Evolutionary conservation across 2,113 vertebrate species (phyloP).

Genomic region (Papio anubis): DNA sequence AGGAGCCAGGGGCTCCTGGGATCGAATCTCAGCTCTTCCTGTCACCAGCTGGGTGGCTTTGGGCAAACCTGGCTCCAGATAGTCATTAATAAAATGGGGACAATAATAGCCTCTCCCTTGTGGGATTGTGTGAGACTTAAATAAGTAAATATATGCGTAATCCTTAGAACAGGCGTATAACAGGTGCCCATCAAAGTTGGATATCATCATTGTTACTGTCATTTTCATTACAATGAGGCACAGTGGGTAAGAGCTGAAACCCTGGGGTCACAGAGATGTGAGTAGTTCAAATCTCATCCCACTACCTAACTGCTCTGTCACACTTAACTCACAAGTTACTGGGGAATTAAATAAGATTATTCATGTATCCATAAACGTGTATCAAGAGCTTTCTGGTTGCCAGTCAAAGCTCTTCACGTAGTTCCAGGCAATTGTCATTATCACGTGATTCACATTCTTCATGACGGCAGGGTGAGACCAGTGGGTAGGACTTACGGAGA

Average conservation of each 20-base stretch:
- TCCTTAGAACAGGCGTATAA: background rate
- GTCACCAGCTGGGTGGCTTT: background rate
- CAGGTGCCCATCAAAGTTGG: background rate
- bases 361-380: background rate
- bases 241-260: background rate
- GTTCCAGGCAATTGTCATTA: background rate
- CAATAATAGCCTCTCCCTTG: background rate
- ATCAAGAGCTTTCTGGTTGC: background rate
- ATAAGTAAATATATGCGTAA: background rate
- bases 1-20: background rate
- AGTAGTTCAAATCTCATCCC: background rate
- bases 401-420: background rate
- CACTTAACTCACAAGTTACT: background rate
- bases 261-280: background rate
- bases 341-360: background rate
- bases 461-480: background rate
- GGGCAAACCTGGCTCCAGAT: background rate
- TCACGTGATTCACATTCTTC: background rate
- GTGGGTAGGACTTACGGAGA: background rate
- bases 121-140: background rate
- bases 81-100: background rate
- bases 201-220: fast-evolving
- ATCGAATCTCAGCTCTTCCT: background rate
- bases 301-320: background rate
- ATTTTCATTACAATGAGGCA: background rate